Evolutionary conservation across 2,888 invertebrate genomes (phyloP), one percentile per base, ranked within the genome.

Genomic region (Stegophylla sp.): DNA sequence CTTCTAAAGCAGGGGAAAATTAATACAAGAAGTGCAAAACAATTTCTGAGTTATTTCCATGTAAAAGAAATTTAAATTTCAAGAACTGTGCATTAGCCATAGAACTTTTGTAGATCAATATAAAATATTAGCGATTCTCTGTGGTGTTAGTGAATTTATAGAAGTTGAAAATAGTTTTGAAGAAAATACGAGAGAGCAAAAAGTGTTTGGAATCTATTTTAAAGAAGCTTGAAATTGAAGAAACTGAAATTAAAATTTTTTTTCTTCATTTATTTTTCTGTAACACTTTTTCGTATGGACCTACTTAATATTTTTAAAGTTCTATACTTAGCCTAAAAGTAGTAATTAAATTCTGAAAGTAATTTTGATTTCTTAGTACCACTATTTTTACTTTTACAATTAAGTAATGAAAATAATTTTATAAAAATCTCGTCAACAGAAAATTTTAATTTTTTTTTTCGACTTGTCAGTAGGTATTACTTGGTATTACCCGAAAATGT

Each of bases 1-100:
- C 64, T 10, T 64, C 64, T 64, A 64, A 64, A 41, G 20, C 20
- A 5, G 64, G 64, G 1, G 64, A 64, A 17, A n/a, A n/a, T n/a
- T 41, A 41, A 7, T 41, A 41, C 12, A 64, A 64, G 15, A 63
- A 63, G 34, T 28, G 63, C 4, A 41, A 64, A 64, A 43, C 4
- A 12, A 64, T 64, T 7, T n/a, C 17, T n/a, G 64, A 64, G 5
- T 41, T 64, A 41, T 64, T 64, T 43, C 64, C n/a, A 0, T 1
- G 12, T 34, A 63, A 64, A 64, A 64, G n/a, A 64, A 56, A 56
- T 56, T 5, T 34, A 34, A 34, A 34, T 34, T 23, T 10, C 56
- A 56, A 56, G 23, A 56, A 56, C 51, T n/a, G 1, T 7, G 1
- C 7, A 51, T 51, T 51, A 51, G 51, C 15, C 51, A 51, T 7